Evolutionary conservation across 2,888 invertebrate species (phyloP).

Genomic region (Candidula unifasciata): DNA sequence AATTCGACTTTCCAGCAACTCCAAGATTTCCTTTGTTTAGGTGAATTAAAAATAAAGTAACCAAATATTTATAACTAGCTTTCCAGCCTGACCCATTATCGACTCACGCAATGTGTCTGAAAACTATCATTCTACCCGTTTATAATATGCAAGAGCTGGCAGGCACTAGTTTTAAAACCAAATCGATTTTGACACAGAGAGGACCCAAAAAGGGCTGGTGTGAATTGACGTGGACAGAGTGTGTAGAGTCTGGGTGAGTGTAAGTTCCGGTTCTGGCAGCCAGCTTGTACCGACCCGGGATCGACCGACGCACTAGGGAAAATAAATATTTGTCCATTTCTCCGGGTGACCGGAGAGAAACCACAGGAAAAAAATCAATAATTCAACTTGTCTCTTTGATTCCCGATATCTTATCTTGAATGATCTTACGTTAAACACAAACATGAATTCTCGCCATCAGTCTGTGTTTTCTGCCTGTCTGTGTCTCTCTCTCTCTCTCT

Average conservation of each 20-base stretch:
- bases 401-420: conserved; percentile 8
- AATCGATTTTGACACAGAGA: not conserved
- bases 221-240: conserved; percentile 7
- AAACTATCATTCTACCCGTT: no score
- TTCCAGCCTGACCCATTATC: no score
- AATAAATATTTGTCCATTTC: conserved; percentile 31
- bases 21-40: no score
- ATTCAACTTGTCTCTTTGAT: not conserved
- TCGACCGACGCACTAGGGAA: conserved; percentile 21
- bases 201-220: not conserved
- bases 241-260: not conserved
- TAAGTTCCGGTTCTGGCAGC: conserved; percentile 13
- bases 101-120: no score
- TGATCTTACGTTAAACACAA: no score
- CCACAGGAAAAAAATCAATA: conserved; percentile 20
- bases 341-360: conserved; percentile 15
- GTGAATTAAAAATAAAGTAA: no score
- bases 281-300: conserved; percentile 5
- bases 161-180: no score
- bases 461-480: not conserved
- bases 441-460: no score
- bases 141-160: no score
- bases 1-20: no score
- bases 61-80: no score
- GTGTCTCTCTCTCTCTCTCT: conserved; percentile 9